These are phyloP conservation scores for Drosophila anomelani DNA, from an alignment of 2,888 invertebrate species.

Conservation along the genomic window DNA sequence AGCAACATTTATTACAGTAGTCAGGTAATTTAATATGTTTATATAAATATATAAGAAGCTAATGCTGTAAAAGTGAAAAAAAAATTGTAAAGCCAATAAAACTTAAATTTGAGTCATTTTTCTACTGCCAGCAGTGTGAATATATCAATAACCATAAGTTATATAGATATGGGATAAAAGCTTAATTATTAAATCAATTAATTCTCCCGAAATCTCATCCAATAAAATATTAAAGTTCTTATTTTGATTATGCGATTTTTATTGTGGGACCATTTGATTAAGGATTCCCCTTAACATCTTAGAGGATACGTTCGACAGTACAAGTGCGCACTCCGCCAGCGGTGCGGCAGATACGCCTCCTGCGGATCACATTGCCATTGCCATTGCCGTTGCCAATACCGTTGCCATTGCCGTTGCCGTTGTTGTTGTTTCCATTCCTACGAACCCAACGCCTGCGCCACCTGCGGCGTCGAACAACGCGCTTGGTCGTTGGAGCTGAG, in stretches of 20 bases:
- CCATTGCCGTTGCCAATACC: background rate
- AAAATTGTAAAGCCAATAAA: too few species aligned
- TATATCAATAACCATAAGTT: too few species aligned
- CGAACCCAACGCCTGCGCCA: background rate
- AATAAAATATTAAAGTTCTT: too few species aligned
- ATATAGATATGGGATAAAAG: too few species aligned
- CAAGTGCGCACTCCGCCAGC: background rate
- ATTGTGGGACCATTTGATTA: background rate
- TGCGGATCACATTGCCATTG: conserved; percentile 1
- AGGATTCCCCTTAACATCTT: background rate
- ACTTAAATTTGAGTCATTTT: too few species aligned
- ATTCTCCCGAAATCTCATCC: too few species aligned
- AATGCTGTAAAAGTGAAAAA: too few species aligned
- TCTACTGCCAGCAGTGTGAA: too few species aligned
- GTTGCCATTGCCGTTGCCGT: background rate
- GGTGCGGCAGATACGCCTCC: background rate
- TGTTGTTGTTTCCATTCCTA: background rate
- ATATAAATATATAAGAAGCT: too few species aligned
- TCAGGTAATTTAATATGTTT: too few species aligned
- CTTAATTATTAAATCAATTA: too few species aligned
- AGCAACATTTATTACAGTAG: too few species aligned
- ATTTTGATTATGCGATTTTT: background rate
- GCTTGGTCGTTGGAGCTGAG: background rate
- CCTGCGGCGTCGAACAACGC: background rate
- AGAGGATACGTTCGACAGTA: background rate